Evolutionary conservation across 2,113 vertebrate genomes (phyloP).

Genomic region (Neodontobutis hainanensis): DNA sequence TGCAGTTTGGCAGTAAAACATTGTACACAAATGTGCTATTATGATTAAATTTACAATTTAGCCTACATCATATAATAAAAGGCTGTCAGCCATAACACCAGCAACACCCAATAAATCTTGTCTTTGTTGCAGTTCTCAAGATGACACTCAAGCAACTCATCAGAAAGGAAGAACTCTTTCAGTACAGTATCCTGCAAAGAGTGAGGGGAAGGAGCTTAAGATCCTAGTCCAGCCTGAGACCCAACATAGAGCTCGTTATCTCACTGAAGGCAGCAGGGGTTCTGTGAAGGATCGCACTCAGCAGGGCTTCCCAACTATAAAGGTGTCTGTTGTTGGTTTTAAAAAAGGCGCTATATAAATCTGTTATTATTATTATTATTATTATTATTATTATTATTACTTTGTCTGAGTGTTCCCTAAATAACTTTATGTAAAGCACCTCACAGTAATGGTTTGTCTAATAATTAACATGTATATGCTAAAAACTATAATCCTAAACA

Average conservation of each 20-base stretch:
- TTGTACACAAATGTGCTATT: not conserved
- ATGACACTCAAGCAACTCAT: constrained; percentile 59
- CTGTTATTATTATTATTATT: no score
- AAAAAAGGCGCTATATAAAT: no score
- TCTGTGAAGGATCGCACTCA: constrained; percentile 97
- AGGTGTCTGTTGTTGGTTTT: constrained; percentile 77
- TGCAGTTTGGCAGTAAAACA: constrained; percentile 6
- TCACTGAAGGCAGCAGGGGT: constrained; percentile 97
- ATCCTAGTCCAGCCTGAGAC: constrained; percentile 96
- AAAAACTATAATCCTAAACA: no score
- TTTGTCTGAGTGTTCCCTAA: no score
- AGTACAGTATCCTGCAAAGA: constrained; percentile 90
- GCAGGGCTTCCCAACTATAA: constrained; percentile 95
- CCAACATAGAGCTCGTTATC: constrained; percentile 94
- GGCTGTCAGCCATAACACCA: not conserved
- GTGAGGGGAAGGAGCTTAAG: constrained; percentile 95
- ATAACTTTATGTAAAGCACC: no score
- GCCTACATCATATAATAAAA: not conserved
- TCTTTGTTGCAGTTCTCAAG: constrained; percentile 70
- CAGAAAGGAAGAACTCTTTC: constrained; percentile 88
- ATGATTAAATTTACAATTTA: not conserved
- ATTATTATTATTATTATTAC: no score
- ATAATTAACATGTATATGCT: no score
- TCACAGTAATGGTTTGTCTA: no score
- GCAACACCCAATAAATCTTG: constrained; percentile 7